Conservation (phyloP, 2,797 vertebrate species). For the Melanotaenia parkinsoni region DNA sequence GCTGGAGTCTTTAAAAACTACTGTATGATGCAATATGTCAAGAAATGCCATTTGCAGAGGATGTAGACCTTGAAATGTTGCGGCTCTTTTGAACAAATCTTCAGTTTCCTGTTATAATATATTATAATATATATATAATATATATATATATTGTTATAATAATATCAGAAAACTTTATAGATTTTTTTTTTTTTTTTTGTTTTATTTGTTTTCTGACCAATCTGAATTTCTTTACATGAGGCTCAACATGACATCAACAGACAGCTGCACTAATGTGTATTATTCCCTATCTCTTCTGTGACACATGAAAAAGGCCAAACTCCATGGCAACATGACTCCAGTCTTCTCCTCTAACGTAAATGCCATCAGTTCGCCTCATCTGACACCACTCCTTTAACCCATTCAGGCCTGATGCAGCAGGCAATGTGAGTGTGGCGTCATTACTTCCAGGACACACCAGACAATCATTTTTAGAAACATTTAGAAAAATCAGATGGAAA, state of each 20-base stretch:
- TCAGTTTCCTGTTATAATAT: too few relatives aligned
- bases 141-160: too few relatives aligned
- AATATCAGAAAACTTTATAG: too few relatives aligned
- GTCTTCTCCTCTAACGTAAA: not conserved
- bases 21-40: too few relatives aligned
- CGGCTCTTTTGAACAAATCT: too few relatives aligned
- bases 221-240: too few relatives aligned
- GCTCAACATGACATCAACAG: not conserved
- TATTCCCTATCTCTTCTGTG: not conserved
- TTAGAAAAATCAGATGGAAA: not conserved
- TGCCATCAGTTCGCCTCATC: not conserved
- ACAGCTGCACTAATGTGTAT: not conserved
- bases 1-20: too few relatives aligned
- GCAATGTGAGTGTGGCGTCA: too few relatives aligned
- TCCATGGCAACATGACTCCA: slow-evolving; percentile 11
- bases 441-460: not conserved
- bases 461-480: not conserved
- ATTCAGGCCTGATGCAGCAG: not conserved
- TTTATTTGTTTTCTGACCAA: too few relatives aligned
- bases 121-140: too few relatives aligned
- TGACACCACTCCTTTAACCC: not conserved
- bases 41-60: not conserved
- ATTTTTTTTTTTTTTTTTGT: too few relatives aligned
- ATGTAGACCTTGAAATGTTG: not conserved
- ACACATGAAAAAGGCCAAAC: slow-evolving; percentile 1